phyloP scores from a whole-genome alignment of 1,140 invertebrate species.

The Lordiphosa clarofinis region DNA sequence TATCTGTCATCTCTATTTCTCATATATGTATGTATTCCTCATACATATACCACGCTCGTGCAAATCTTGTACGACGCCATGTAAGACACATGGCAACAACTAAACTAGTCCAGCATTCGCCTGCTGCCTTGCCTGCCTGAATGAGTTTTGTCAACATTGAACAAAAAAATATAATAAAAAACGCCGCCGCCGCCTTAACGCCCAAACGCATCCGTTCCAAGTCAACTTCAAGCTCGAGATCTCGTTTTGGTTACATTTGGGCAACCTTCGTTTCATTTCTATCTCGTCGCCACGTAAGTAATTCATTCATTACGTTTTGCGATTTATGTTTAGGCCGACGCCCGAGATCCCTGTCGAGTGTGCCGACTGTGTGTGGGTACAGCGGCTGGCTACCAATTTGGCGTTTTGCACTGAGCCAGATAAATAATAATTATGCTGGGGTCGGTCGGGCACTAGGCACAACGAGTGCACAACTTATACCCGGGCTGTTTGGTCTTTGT shows the following conservation, averaged over 20 bases:
- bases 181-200: slow-evolving; percentile 58
- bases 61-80: slow-evolving; percentile 44
- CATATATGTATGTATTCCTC: slow-evolving; percentile 3
- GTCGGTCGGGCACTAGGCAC: slow-evolving; percentile 27
- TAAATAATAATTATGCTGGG: slow-evolving; percentile 74
- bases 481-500: slow-evolving; percentile 27
- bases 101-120: slow-evolving; percentile 55
- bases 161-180: slow-evolving; percentile 8
- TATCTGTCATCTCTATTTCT: slow-evolving; percentile 49
- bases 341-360: slow-evolving; percentile 22
- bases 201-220: slow-evolving; percentile 70
- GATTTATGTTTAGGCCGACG: slow-evolving; percentile 60
- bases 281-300: slow-evolving; percentile 53
- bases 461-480: slow-evolving; percentile 53
- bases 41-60: no score
- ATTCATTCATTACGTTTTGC: slow-evolving; percentile 73
- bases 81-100: slow-evolving; percentile 59
- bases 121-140: slow-evolving; percentile 28
- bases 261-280: slow-evolving; percentile 62
- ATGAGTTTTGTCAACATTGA: slow-evolving; percentile 75
- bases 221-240: slow-evolving; percentile 28
- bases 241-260: slow-evolving; percentile 56
- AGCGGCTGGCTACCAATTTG: slow-evolving; percentile 67
- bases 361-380: slow-evolving; percentile 50
- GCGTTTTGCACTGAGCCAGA: slow-evolving; percentile 60